Base-by-base conservation (phyloP, 2,888 invertebrate species). In the Xestia c-nigrum region DNA sequence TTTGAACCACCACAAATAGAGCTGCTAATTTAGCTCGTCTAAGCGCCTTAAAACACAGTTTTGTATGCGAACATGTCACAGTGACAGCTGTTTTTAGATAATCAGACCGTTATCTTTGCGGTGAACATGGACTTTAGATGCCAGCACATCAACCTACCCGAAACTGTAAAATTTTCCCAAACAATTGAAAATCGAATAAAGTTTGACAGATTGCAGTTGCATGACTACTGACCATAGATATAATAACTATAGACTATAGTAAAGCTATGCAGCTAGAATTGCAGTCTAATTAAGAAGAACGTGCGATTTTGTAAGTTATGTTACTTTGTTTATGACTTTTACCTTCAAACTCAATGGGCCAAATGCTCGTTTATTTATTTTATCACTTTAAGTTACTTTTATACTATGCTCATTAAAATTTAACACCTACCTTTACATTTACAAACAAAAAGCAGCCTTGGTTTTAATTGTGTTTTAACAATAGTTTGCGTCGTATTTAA, bases 401-500 rank as follows among this genome's bases (percentile, higher is more conserved):
- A 47, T 43, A 73, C 14, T 67, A 74, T 66, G 59, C 52, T 64
- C 70, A 74, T 81, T 71, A 68, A 82, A 67, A 21, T 59, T 55
- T 70, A 59, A 66, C 52, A 67, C 24, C 46, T 24, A 16, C 21
- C 19, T 14, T 59, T 61, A 21, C n/a, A 40, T 43, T 64, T 4
- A 31, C 4, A 43, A 63, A 78, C 71, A 83, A 78, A 76, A 83
- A 61, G 14, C 5, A 57, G 52, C 86, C 86, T 78, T 83, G 61
- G 6, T 43, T 74, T 72, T 68, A 65, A 83, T 47, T 61, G 46
- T 46, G 38, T 52, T 9, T 10, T 67, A 63, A 68, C 47, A 50
- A 76, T 55, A 61, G 59, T 57, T 71, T 59, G 12, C 46, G 47
- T 67, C 57, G 50, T 59, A 64, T 57, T 40, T 40, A 52, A 71